Base-by-base conservation (phyloP, 1,140 invertebrate genomes). In the Helicorthomorpha holstii region DNA sequence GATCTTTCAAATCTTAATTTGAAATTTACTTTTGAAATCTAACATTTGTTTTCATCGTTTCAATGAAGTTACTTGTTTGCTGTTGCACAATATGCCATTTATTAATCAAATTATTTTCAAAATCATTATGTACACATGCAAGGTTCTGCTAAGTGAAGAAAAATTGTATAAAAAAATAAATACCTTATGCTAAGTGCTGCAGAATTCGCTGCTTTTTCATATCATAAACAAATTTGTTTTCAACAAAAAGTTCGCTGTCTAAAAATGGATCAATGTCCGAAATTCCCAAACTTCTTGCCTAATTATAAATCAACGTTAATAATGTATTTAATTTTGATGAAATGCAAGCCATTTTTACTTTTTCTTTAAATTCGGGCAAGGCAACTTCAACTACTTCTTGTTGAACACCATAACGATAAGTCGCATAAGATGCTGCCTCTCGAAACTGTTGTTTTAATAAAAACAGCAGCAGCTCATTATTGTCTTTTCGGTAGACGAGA, bases 401-500 rank as follows among this genome's bases (percentile, higher is more conserved):
- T 0, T 78, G 74, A 54, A 75, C 71, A 2, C 81, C 82, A 57
- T 82, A 82, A n/a, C 83, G 73, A 52, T 83, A 85, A 52, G 85
- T 75, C 64, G 92, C 79, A 63, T 87, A 96, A 1, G 82, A 76
- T 47, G 93, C 70, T 63, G 93, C 85, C 64, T 98, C 93, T 57
- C 90, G 77, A 0, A 91, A 81, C 52, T 98, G 73, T 66, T 98
- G 91, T 41, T 92, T 83, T 10, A 99, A 73, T 55, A 97, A 83
- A 67, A 94, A 98, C 62, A 96, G 87, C 0, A 99, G 69, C 14
- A 99, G 73, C 64, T 99, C 94, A 60, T 91, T 90, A 70, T 94
- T 88, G 68, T 98, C 93, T 62, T 89, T 85, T 60, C 92, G 90
- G 72, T 85, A 98, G 2, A 85, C 75, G 16, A 98, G 72, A 67